phyloP scores from a whole-genome alignment of 92 coral and sea anemone genomes.

The Palythoa grandiflora region DNA sequence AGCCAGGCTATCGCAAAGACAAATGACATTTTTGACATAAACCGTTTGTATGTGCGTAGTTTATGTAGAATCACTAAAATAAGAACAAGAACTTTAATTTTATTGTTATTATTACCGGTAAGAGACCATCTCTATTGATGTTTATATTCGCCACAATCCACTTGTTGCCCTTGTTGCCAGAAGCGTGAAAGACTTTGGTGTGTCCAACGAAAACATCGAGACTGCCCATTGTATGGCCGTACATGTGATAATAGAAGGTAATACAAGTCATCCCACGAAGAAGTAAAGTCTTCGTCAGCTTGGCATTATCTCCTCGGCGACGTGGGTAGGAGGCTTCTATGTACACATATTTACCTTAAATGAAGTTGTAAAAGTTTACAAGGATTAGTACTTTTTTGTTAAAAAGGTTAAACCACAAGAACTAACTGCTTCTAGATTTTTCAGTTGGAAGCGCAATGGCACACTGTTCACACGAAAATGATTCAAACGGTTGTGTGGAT shows the following conservation, averaged over 20 bases:
- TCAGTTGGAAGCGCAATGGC: too few species aligned
- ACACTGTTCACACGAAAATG: too few species aligned
- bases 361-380: neutral
- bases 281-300: neutral
- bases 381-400: neutral
- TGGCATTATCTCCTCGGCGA: slow-evolving; percentile 12
- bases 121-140: slow-evolving; percentile 8
- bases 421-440: too few species aligned
- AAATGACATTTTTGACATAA: too few species aligned
- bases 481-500: too few species aligned
- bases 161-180: slow-evolving; percentile 49
- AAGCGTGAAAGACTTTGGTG: slow-evolving; percentile 14
- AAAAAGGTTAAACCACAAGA: too few species aligned
- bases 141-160: slow-evolving; percentile 30
- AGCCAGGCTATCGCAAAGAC: too few species aligned
- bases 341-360: slow-evolving; percentile 29
- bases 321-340: slow-evolving; percentile 35
- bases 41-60: too few species aligned
- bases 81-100: neutral
- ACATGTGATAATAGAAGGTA: slow-evolving; percentile 52
- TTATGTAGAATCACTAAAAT: too few species aligned
- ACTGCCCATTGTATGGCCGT: slow-evolving; percentile 39
- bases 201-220: slow-evolving; percentile 43
- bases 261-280: slow-evolving; percentile 34
- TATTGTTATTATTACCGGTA: slow-evolving; percentile 7